phyloP scores from a whole-genome alignment of 2,113 vertebrate species.

The Cavia aperea region DNA sequence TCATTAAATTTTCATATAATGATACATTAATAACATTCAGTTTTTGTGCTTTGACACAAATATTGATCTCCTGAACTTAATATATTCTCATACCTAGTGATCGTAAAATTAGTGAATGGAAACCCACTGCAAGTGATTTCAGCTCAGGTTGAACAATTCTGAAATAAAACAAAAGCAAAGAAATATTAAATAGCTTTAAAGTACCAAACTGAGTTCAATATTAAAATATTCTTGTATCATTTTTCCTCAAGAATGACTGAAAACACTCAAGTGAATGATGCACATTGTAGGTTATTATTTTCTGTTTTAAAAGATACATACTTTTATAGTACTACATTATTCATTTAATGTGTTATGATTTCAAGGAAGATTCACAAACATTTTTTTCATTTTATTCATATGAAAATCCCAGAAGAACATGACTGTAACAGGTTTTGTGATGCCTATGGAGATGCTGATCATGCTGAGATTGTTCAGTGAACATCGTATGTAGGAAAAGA shows the following conservation, averaged over 20 bases:
- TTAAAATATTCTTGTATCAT: neutral
- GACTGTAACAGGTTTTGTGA: neutral
- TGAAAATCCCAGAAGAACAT: neutral
- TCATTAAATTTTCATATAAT: neutral
- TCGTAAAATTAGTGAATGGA: slow-evolving; percentile 79
- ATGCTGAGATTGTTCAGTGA: neutral
- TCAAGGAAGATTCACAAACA: neutral
- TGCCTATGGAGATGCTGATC: neutral
- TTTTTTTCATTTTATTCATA: neutral
- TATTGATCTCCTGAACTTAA: neutral
- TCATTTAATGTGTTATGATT: neutral
- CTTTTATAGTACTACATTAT: no score
- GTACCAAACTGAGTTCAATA: neutral
- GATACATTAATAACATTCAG: neutral
- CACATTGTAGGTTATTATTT: neutral
- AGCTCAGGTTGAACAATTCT: slow-evolving; percentile 87
- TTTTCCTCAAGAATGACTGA: neutral
- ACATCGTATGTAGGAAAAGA: neutral
- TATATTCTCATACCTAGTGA: slow-evolving; percentile 79
- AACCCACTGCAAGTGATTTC: slow-evolving; percentile 88
- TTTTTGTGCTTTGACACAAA: neutral
- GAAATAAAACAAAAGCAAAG: slow-evolving; percentile 63
- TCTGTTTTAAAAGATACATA: neutral
- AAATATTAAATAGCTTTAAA: slow-evolving; percentile 7
- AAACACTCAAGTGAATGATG: neutral